Conservation (phyloP, 2,888 invertebrate genomes). For the Zaprionus obscuricornis region DNA sequence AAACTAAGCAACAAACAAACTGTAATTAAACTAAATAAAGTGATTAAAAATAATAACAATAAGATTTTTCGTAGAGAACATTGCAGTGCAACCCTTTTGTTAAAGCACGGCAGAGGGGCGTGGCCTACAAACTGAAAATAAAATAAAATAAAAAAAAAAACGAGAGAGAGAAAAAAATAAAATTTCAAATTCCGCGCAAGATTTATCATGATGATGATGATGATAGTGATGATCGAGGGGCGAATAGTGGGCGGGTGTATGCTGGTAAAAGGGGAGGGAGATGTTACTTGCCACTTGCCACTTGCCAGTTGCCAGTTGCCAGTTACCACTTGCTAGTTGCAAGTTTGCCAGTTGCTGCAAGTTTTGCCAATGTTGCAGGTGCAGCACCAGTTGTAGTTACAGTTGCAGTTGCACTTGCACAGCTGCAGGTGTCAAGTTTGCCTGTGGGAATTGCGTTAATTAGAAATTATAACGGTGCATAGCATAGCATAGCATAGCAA, state of each 20-base stretch:
- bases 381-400: slow-evolving; percentile 10
- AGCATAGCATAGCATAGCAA: no score
- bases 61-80: slow-evolving; percentile 29
- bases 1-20: slow-evolving; percentile 39
- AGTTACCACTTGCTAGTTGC: slow-evolving; percentile 12
- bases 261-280: no score
- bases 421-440: slow-evolving; percentile 52
- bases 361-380: slow-evolving; percentile 6
- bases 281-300: slow-evolving; percentile 23
- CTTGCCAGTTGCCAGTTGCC: slow-evolving; percentile 12
- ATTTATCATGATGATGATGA: no score
- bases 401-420: slow-evolving; percentile 17
- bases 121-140: no score
- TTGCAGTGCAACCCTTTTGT: background rate
- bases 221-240: no score
- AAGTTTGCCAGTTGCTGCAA: slow-evolving; percentile 2
- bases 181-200: no score
- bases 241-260: no score
- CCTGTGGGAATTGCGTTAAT: slow-evolving; percentile 63
- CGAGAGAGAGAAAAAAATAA: no score
- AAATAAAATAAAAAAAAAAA: no score
- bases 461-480: slow-evolving; percentile 65
- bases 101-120: no score
- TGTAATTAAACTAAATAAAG: slow-evolving; percentile 44
- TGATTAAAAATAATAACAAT: slow-evolving; percentile 33